Conservation (phyloP, 2,888 invertebrate species). For the Sesamia inferens region DNA sequence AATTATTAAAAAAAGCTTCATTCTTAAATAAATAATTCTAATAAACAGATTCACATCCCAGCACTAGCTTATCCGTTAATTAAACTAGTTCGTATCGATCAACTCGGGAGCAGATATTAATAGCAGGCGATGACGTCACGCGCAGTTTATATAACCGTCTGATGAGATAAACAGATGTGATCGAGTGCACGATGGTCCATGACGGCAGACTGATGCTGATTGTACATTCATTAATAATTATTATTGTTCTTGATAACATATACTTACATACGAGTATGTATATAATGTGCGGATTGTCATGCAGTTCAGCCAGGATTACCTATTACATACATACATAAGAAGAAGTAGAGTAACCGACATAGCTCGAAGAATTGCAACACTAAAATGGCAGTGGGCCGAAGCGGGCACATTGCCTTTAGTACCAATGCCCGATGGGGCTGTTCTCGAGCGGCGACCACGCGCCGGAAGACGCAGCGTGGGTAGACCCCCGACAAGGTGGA, state of each 20-base stretch:
- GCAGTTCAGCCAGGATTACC: no score
- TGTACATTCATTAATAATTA: constrained; percentile 2
- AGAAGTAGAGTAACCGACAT: no score
- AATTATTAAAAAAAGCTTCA: not conserved
- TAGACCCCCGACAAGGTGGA: no score
- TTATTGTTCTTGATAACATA: not conserved
- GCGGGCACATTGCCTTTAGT: no score
- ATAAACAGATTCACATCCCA: not conserved
- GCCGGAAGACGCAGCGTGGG: no score
- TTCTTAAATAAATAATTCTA: not conserved
- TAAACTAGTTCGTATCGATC: constrained; percentile 51
- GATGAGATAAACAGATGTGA: constrained; percentile 41
- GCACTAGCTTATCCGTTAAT: constrained; percentile 37
- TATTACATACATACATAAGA: no score
- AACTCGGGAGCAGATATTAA: constrained; percentile 54
- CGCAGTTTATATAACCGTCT: constrained; percentile 37
- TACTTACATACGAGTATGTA: no score
- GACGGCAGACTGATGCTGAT: constrained; percentile 4
- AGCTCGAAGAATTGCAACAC: no score
- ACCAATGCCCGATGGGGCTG: no score
- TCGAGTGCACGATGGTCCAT: constrained; percentile 25
- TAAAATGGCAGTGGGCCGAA: no score
- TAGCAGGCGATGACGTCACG: constrained; percentile 47
- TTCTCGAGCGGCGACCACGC: no score
- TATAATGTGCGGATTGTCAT: no score